These are phyloP conservation scores for Trypoxylus dichotomus DNA, from an alignment of 1,140 invertebrate genomes.

Conservation along the genomic window DNA sequence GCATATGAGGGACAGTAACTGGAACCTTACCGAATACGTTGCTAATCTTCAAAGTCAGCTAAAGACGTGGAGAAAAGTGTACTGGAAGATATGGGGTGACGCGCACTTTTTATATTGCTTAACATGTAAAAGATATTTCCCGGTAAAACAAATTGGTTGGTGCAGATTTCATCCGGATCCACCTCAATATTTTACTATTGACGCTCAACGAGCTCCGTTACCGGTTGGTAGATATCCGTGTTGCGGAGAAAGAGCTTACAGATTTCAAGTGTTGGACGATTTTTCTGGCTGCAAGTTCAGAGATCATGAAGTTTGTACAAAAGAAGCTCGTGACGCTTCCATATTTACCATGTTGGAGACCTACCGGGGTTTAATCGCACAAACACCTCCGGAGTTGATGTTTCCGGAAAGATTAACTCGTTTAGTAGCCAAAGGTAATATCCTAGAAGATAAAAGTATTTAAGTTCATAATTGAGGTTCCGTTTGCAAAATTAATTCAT, in stretches of 20 bases:
- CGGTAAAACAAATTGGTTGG: slow-evolving; percentile 75
- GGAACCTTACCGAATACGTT: slow-evolving; percentile 84
- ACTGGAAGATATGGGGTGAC: slow-evolving; percentile 90
- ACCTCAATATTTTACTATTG: slow-evolving; percentile 75
- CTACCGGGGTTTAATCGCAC: slow-evolving; percentile 61
- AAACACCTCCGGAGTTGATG: slow-evolving; percentile 64
- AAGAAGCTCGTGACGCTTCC: slow-evolving; percentile 58
- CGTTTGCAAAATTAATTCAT: too few species aligned
- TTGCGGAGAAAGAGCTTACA: slow-evolving; percentile 79
- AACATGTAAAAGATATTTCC: slow-evolving; percentile 74
- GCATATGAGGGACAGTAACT: slow-evolving; percentile 72
- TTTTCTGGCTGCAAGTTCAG: slow-evolving; percentile 62
- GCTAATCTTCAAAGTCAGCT: slow-evolving; percentile 73
- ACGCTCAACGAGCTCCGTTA: slow-evolving; percentile 62
- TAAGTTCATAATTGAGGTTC: too few species aligned
- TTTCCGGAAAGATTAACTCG: slow-evolving; percentile 69
- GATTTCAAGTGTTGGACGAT: slow-evolving; percentile 48
- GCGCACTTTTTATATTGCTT: slow-evolving; percentile 79
- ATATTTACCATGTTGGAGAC: slow-evolving; percentile 61
- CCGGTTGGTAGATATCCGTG: slow-evolving; percentile 77
- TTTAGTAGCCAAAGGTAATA: slow-evolving; percentile 61
- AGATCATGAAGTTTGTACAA: slow-evolving; percentile 63
- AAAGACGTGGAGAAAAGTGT: slow-evolving; percentile 85
- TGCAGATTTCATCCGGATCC: slow-evolving; percentile 76
- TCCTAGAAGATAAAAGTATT: too few species aligned